Evolutionary conservation across 2,888 invertebrate genomes (phyloP).

Genomic region (Tryphoninae sp.): DNA sequence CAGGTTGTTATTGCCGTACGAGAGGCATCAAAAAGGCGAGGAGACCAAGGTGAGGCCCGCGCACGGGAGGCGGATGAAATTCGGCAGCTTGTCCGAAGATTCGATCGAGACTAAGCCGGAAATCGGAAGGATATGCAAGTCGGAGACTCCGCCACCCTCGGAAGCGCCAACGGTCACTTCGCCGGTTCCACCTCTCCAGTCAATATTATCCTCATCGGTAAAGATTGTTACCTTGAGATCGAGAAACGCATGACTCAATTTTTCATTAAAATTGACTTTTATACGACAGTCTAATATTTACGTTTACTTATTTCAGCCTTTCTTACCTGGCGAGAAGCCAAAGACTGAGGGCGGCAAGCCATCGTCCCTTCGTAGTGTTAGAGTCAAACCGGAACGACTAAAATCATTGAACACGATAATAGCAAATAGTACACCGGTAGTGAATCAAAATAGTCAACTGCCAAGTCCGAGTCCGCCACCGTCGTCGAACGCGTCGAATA

Average conservation of each 20-base stretch:
- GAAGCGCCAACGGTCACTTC: constrained; percentile 76
- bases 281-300: not conserved
- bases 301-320: constrained; percentile 73
- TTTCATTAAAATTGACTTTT: not conserved
- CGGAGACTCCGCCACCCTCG: constrained; percentile 74
- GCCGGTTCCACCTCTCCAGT: constrained; percentile 75
- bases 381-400: constrained; percentile 85
- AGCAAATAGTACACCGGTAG: constrained; percentile 71
- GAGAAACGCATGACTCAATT: not conserved
- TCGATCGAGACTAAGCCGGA: constrained; percentile 78
- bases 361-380: constrained; percentile 85
- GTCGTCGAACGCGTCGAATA: constrained; percentile 73
- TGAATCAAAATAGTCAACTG: constrained; percentile 73
- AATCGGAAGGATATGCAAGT: constrained; percentile 78
- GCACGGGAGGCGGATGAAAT: constrained; percentile 76
- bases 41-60: constrained; percentile 75
- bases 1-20: constrained; percentile 87
- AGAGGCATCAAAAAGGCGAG: constrained; percentile 84
- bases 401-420: constrained; percentile 79
- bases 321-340: constrained; percentile 77
- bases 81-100: constrained; percentile 80
- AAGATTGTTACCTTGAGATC: not conserved
- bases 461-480: constrained; percentile 79
- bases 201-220: constrained; percentile 74
- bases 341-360: constrained; percentile 81